These are phyloP conservation scores for Manis pentadactyla DNA, from an alignment of 2,797 vertebrate species.

Conservation along the genomic window DNA sequence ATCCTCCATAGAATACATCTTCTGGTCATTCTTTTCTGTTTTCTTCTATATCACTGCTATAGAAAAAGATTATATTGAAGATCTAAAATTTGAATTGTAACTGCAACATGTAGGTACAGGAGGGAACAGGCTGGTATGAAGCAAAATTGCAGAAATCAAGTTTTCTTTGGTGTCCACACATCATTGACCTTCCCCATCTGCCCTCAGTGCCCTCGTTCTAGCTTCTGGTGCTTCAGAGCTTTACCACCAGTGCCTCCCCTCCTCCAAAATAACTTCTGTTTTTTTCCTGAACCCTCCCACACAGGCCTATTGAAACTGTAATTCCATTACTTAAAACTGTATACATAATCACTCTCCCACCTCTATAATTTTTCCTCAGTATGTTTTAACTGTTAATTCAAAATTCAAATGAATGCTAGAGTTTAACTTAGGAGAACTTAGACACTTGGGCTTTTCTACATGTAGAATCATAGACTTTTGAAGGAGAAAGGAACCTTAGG, in stretches of 20 bases:
- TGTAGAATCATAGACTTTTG: neutral
- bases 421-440: neutral
- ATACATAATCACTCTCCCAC: neutral
- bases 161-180: neutral
- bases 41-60: neutral
- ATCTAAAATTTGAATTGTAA: neutral
- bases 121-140: neutral
- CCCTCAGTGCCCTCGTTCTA: neutral
- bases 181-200: neutral
- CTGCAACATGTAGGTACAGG: neutral
- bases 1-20: neutral
- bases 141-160: neutral
- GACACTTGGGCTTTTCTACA: neutral
- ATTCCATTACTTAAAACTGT: neutral
- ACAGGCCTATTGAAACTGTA: neutral
- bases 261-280: neutral
- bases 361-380: neutral
- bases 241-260: neutral
- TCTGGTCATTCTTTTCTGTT: neutral
- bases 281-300: neutral
- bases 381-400: conserved; percentile 31
- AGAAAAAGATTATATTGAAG: neutral
- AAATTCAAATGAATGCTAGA: neutral
- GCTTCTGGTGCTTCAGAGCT: neutral
- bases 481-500: neutral